Percentiles rank a stretch among this genome's conserved stretches.
Conservation (phyloP, 2,797 vertebrate genomes). For the Micropoecilia bifurca region DNA sequence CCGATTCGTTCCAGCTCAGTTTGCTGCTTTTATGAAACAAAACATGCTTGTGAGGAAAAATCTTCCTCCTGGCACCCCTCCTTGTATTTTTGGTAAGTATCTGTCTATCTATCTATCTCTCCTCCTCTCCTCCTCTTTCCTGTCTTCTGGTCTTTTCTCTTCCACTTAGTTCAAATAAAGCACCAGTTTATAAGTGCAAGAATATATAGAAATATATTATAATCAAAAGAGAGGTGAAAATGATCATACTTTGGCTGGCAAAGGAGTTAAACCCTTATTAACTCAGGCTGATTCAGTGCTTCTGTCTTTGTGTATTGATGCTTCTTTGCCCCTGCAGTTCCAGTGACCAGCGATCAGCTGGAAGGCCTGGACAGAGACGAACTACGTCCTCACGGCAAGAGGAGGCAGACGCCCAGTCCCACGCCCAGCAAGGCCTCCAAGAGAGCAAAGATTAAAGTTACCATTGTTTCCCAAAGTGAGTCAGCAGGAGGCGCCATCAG, state of each 20-base stretch:
- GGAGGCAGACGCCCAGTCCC: conserved; percentile 88
- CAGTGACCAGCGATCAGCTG: conserved; percentile 88
- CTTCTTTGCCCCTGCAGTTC: conserved; percentile 78
- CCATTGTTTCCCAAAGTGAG: conserved; percentile 93
- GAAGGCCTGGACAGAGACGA: conserved; percentile 90
- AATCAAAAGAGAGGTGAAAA: not conserved
- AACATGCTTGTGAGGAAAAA: conserved; percentile 99
- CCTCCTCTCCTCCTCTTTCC: conserved; percentile 51
- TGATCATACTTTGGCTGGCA: not conserved
- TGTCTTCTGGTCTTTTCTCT: conserved; percentile 46
- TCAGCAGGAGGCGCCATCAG: conserved; percentile 73
- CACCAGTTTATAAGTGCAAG: not conserved
- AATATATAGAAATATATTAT: not conserved
- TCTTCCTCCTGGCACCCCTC: conserved; percentile 93
- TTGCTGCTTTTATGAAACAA: conserved; percentile 99
- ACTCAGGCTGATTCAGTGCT: not conserved
- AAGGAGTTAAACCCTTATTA: not conserved
- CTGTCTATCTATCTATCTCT: conserved; percentile 79
- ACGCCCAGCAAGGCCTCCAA: conserved; percentile 88
- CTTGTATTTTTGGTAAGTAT: conserved; percentile 99
- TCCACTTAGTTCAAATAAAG: conserved; percentile 29
- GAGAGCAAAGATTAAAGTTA: conserved; percentile 97
- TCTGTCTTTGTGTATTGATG: not conserved
- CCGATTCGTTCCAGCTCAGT: conserved; percentile 95
- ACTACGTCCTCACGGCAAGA: conserved; percentile 86